Conservation (phyloP, 2,113 vertebrate species). For the Misgurnus anguillicaudatus region DNA sequence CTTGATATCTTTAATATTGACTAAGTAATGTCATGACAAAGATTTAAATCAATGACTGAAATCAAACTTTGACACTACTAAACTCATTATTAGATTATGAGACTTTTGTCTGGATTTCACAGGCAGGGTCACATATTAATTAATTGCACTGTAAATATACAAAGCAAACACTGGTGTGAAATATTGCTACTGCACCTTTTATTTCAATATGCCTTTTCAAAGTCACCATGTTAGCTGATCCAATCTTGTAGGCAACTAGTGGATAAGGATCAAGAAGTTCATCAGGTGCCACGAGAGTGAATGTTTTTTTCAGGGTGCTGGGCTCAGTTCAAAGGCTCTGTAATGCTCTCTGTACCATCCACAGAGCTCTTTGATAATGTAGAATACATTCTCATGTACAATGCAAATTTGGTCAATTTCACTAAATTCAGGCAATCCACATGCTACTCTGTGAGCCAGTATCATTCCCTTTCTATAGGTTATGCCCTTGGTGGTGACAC, state of each 20-base stretch:
- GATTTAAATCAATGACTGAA: no score
- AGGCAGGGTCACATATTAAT: no score
- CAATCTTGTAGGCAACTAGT: constrained; percentile 37
- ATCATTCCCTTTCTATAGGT: constrained; percentile 38
- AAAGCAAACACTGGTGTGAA: no score
- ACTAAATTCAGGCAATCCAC: constrained; percentile 37
- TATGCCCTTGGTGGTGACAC: constrained; percentile 35
- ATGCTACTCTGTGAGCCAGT: neutral
- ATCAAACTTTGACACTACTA: no score
- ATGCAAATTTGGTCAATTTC: constrained; percentile 38
- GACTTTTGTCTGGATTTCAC: no score
- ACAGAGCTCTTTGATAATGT: constrained; percentile 33
- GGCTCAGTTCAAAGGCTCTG: constrained; percentile 35
- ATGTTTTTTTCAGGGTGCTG: constrained; percentile 24
- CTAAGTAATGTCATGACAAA: no score
- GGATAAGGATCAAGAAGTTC: constrained; percentile 41
- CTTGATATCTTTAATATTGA: no score
- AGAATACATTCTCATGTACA: constrained; percentile 20
- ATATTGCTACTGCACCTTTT: constrained; percentile 4
- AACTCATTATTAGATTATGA: no score
- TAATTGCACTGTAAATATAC: no score
- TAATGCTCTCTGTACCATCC: constrained; percentile 42
- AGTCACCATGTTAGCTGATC: constrained; percentile 37
- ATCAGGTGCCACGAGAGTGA: constrained; percentile 26
- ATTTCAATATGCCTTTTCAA: constrained; percentile 38